Conservation (phyloP, 2,113 vertebrate species). For the Podarcis muralis region DNA sequence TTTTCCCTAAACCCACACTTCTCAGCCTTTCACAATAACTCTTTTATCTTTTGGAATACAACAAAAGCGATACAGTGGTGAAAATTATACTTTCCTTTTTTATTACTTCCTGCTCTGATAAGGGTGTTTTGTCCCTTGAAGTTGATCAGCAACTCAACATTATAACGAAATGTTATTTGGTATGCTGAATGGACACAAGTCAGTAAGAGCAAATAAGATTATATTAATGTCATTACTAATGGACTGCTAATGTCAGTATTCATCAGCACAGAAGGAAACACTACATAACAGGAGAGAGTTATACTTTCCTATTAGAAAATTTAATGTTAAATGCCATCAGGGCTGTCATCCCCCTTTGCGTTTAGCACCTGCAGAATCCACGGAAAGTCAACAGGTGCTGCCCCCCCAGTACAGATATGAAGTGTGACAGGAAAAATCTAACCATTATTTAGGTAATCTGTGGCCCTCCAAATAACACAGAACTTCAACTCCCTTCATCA, state of each 20-base stretch:
- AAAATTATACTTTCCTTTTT: conserved; percentile 15
- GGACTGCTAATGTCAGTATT: conserved; percentile 46
- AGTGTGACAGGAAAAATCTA: neutral
- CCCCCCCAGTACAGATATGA: neutral
- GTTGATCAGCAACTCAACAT: conserved; percentile 36
- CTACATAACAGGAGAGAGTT: conserved; percentile 2
- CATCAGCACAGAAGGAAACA: conserved; percentile 41
- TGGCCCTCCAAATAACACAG: no score
- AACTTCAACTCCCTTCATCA: no score
- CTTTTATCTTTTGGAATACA: neutral
- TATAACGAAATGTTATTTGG: conserved; percentile 29
- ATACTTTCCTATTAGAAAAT: conserved; percentile 42
- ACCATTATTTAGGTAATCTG: neutral
- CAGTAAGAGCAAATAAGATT: conserved; percentile 48
- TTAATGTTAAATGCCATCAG: neutral
- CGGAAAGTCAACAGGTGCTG: neutral
- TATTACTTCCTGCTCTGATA: conserved; percentile 24
- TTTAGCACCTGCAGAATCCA: neutral
- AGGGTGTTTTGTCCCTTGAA: neutral
- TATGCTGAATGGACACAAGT: conserved; percentile 16
- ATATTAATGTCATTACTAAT: conserved; percentile 41
- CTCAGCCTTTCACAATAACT: neutral
- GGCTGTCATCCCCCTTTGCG: neutral
- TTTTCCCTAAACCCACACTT: conserved; percentile 20
- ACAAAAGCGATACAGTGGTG: conserved; percentile 19